Evolutionary conservation across 2,888 invertebrate species (phyloP), one percentile per base, ranked within the genome.

Genomic region (Branchipolynoe longqiensis): DNA sequence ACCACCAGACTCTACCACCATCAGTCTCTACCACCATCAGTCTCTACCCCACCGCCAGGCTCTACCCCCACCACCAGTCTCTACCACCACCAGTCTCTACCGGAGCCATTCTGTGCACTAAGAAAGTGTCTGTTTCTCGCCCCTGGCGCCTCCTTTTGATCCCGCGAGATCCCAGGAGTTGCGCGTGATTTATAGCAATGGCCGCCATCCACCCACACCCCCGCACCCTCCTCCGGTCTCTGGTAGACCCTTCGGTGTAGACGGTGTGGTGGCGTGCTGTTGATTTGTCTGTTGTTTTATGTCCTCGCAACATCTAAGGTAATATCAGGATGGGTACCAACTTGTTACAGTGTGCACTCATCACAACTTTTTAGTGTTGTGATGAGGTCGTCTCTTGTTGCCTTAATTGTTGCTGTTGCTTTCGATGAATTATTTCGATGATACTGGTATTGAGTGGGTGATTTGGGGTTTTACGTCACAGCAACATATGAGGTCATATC

Each of bases 101-200:
- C 18, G 8, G 48, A 12, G 41, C 48, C 78, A 78, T 78, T 48
- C n/a, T 78, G 28, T n/a, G 48, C 0, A 28, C 48, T 4, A 41
- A 78, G 78, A 78, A 22, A 78, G 41, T 25, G 48, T 25, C 73
- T 73, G 48, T 48, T 38, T 18, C 18, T 41, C 48, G n/a, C 31
- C 78, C 78, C 41, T 22, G 25, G 73, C 41, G 73, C 38, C 41
- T 73, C 41, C 73, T 73, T 78, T 78, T 78, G 78, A 78, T 78
- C 78, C 78, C 78, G 48, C 78, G 78, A 41, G 41, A 41, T 78
- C 78, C 78, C 48, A 12, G 48, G 54, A 12, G 48, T 14, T 28
- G 28, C 78, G 2, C 22, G 48, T 78, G 78, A 78, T 78, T 78
- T 78, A 78, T 78, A 78, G 78, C 48, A 41, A 78, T 78, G 78